A percentile compares a stretch with the other conserved stretches of the same genome.
Evolutionary conservation across 1,140 invertebrate species (phyloP).

Genomic region (Lysiphlebus fabarum): DNA sequence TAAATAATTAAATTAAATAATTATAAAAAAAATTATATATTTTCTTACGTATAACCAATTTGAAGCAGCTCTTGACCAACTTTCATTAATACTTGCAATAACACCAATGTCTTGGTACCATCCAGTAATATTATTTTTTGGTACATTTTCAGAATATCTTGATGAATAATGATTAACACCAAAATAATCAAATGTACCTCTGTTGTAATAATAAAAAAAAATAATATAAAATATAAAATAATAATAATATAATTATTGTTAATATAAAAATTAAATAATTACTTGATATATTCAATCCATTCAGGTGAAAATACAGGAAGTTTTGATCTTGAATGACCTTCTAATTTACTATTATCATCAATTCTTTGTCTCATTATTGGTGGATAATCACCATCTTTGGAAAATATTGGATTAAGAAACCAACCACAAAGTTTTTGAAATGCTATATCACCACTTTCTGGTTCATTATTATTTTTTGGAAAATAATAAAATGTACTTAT

Average conservation of each 20-base stretch:
- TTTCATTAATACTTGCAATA: conserved; percentile 25
- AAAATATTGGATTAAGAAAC: conserved; percentile 63
- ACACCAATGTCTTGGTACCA: conserved; percentile 38
- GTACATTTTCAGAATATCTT: conserved; percentile 28
- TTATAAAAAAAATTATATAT: conserved; percentile 20
- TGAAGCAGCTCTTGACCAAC: conserved; percentile 39
- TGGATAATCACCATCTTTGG: conserved; percentile 61
- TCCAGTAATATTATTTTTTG: conserved; percentile 28
- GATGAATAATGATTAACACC: conserved; percentile 63
- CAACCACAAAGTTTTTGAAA: conserved; percentile 59
- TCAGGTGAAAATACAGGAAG: conserved; percentile 55
- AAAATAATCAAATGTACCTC: conserved; percentile 28
- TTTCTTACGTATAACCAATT: conserved; percentile 41
- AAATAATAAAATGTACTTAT: conserved; percentile 24
- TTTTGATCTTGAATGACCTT: conserved; percentile 55
- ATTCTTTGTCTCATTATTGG: conserved; percentile 56
- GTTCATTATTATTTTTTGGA: conserved; percentile 27
- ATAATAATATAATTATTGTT: too few relatives aligned
- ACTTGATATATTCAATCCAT: conserved; percentile 50
- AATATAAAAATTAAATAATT: neutral
- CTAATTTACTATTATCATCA: conserved; percentile 54
- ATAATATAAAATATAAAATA: too few relatives aligned
- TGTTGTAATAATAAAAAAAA: too few relatives aligned
- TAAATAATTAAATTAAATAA: too few relatives aligned
- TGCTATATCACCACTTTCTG: conserved; percentile 25